Evolutionary conservation across 2,113 vertebrate genomes (phyloP).

Genomic region (Petrocephalus zakoni): DNA sequence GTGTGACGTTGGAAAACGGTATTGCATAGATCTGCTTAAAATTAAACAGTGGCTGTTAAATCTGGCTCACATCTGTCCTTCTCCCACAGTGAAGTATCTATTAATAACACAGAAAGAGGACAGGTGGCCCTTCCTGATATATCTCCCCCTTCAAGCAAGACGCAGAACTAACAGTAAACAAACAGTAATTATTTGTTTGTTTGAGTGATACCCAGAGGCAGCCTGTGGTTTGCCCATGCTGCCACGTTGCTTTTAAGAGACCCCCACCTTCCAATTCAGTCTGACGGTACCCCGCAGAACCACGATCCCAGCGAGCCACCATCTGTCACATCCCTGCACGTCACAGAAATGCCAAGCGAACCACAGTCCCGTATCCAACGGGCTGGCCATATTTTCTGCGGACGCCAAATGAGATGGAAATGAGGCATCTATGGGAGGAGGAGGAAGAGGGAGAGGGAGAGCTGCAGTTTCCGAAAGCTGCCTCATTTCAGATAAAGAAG

Average conservation of each 20-base stretch:
- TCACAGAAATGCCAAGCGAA: background rate
- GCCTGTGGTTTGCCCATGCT: conserved; percentile 30
- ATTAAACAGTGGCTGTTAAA: conserved; percentile 14
- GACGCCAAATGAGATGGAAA: background rate
- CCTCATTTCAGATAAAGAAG: conserved; percentile 32
- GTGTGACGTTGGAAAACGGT: background rate
- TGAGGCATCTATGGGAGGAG: background rate
- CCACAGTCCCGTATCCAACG: background rate
- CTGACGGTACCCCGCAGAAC: background rate
- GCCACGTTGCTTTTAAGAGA: conserved; percentile 1
- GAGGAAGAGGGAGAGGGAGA: background rate
- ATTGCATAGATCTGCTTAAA: background rate
- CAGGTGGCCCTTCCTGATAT: conserved; percentile 40
- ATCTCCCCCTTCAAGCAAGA: conserved; percentile 48
- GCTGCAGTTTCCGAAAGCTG: background rate
- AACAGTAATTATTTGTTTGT: conserved; percentile 44
- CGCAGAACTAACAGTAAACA: conserved; percentile 43
- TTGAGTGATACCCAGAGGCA: conserved; percentile 32
- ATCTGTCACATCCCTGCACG: background rate
- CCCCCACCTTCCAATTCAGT: too few species aligned
- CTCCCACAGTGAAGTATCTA: conserved; percentile 49
- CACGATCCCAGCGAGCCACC: background rate
- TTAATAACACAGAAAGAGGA: conserved; percentile 45
- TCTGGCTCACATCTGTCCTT: conserved; percentile 35
- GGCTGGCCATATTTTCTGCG: background rate